Evolutionary conservation across 2,797 vertebrate species (phyloP).

Genomic region (Ataeniobius toweri): DNA sequence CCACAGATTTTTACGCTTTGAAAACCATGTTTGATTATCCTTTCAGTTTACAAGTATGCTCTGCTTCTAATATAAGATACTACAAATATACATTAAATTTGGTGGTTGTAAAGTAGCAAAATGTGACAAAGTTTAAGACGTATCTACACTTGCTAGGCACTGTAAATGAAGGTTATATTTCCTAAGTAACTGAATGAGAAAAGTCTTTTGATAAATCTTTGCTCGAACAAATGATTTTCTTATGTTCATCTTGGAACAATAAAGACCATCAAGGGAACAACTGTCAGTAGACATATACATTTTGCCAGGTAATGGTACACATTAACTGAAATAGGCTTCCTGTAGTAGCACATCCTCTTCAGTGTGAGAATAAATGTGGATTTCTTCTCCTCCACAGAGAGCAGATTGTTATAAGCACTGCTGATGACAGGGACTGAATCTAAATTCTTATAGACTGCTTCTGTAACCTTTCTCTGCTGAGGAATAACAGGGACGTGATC

Average conservation of each 20-base stretch:
- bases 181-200: constrained; percentile 40
- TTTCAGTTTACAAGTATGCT: neutral
- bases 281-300: constrained; percentile 54
- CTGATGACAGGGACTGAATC: constrained; percentile 68
- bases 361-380: constrained; percentile 29
- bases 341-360: constrained; percentile 23
- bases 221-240: constrained; percentile 39
- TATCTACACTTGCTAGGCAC: neutral
- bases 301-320: constrained; percentile 48
- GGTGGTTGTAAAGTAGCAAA: neutral
- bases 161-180: constrained; percentile 53
- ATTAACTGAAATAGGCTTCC: constrained; percentile 49
- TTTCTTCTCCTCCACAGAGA: constrained; percentile 41
- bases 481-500: constrained; percentile 78
- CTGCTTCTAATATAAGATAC: neutral
- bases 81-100: neutral
- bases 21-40: neutral
- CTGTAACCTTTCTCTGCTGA: constrained; percentile 77
- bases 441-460: constrained; percentile 74
- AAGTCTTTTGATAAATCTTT: constrained; percentile 52
- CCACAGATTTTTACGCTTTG: neutral
- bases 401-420: constrained; percentile 48
- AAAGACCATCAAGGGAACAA: constrained; percentile 50
- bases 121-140: neutral
- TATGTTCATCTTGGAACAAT: constrained; percentile 41